Conservation (phyloP, 2,113 vertebrate genomes). For the Sphyrna mokarran region DNA sequence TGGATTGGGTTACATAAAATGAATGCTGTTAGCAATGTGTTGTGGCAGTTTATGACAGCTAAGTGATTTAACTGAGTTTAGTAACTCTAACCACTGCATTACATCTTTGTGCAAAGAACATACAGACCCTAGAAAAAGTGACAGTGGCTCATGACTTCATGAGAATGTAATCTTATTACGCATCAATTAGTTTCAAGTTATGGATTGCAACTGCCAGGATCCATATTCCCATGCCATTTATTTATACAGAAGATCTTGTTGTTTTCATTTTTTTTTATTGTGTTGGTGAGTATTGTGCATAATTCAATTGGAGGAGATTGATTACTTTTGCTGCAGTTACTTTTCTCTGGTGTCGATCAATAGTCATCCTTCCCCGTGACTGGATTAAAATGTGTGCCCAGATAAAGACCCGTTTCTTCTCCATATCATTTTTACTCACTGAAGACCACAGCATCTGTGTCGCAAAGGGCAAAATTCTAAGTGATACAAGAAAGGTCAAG, state of each 20-base stretch:
- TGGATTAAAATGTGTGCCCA: neutral
- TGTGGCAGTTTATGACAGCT: slow-evolving; percentile 26
- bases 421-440: neutral
- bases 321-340: neutral
- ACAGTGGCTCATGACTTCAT: neutral
- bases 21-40: slow-evolving; percentile 10
- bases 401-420: neutral
- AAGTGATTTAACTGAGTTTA: slow-evolving; percentile 26
- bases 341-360: slow-evolving; percentile 21
- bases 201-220: neutral
- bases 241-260: too few species aligned
- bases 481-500: neutral
- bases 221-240: neutral
- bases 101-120: neutral
- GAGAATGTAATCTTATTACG: neutral
- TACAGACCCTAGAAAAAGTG: neutral
- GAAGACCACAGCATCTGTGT: neutral
- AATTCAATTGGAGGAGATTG: slow-evolving; percentile 21
- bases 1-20: neutral
- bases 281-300: neutral
- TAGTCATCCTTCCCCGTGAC: neutral
- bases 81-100: slow-evolving; percentile 9
- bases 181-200: slow-evolving; percentile 15
- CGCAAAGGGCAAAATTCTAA: neutral
- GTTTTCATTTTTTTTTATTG: neutral